Percentiles rank a stretch among this genome's conserved stretches.
Conservation (phyloP, 2,888 invertebrate species). For the Leptinotarsa peninsularis region DNA sequence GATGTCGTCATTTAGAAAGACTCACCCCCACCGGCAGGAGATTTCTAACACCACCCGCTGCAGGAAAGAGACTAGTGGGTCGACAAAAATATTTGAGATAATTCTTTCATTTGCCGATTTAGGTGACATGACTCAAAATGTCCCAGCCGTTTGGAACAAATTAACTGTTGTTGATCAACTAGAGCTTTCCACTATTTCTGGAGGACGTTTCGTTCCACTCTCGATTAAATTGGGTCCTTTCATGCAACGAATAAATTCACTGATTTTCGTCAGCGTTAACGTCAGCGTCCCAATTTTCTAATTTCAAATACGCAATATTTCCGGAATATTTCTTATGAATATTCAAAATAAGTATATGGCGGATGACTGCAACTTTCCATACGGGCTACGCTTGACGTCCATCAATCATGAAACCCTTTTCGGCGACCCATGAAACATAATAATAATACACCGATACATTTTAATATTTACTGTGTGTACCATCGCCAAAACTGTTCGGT, state of each 20-base stretch:
- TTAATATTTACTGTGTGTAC: conserved; percentile 11
- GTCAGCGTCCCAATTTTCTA: conserved; percentile 9
- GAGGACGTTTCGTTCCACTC: background rate
- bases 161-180: no score
- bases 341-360: conserved; percentile 8
- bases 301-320: conserved; percentile 17
- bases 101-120: no score
- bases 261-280: background rate
- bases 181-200: no score
- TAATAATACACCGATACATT: background rate
- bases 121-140: no score
- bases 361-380: conserved; percentile 6
- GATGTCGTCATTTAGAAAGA: no score
- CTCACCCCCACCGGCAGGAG: no score
- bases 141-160: no score
- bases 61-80: no score
- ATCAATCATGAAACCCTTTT: background rate
- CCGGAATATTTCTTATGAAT: conserved; percentile 17
- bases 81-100: no score
- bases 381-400: background rate
- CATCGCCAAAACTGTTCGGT: background rate
- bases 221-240: background rate
- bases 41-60: no score
- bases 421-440: conserved; percentile 9
- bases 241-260: background rate